These are phyloP conservation scores for Eutolmus rufibarbis DNA, from an alignment of 2,888 invertebrate species.

Conservation along the genomic window DNA sequence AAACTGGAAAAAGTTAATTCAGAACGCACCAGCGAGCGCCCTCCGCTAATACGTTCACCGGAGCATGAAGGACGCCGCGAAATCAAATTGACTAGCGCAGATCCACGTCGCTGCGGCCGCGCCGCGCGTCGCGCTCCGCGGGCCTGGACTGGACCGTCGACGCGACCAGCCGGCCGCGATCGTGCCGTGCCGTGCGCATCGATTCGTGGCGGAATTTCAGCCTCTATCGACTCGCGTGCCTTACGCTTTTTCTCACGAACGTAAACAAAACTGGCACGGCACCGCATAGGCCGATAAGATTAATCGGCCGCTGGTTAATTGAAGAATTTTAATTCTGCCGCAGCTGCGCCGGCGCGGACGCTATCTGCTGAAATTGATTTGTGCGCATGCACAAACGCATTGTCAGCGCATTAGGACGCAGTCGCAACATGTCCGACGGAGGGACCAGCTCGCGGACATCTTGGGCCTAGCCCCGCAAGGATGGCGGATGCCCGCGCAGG, in stretches of 20 bases:
- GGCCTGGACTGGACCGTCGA: background rate
- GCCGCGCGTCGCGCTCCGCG: background rate
- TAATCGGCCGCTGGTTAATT: constrained; percentile 35
- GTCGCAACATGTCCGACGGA: background rate
- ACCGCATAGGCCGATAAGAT: constrained; percentile 25
- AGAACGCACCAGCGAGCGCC: constrained; percentile 39
- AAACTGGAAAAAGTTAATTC: constrained; percentile 31
- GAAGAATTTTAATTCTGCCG: constrained; percentile 16
- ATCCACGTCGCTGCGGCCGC: background rate
- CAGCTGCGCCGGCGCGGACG: background rate
- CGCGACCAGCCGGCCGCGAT: background rate
- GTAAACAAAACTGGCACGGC: constrained; percentile 25
- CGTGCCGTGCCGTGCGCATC: constrained; percentile 8
- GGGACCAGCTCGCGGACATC: background rate
- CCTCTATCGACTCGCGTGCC: constrained; percentile 28
- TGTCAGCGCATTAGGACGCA: background rate
- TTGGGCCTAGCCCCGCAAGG: background rate
- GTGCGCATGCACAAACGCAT: constrained; percentile 20
- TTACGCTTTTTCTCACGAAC: constrained; percentile 1
- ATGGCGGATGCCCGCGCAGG: background rate
- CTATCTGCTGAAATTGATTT: constrained; percentile 17
- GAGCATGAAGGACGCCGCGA: constrained; percentile 33
- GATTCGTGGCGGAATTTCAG: constrained; percentile 14
- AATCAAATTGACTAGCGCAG: constrained; percentile 5
- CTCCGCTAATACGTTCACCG: constrained; percentile 24